A percentile compares a stretch with the other conserved stretches of the same genome.
phyloP scores from a whole-genome alignment of 2,113 vertebrate species.

The Centropus bengalensis region DNA sequence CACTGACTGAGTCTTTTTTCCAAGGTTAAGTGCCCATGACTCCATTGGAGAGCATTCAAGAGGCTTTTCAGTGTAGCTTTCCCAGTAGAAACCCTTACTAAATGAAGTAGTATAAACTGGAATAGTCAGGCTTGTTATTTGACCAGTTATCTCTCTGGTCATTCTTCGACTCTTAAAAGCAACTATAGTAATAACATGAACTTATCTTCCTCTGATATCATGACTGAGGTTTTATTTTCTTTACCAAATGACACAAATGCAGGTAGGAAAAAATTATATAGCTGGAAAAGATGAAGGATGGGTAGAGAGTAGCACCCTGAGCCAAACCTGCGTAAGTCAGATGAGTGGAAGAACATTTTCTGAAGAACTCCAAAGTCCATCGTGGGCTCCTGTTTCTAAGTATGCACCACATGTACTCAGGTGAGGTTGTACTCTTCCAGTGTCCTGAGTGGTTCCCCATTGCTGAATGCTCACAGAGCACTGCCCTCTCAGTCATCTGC shows the following conservation, averaged over 20 bases:
- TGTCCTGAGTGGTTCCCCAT: neutral
- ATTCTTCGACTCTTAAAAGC: neutral
- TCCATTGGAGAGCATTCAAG: neutral
- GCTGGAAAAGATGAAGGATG: neutral
- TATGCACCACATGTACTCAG: neutral
- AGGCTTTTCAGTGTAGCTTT: neutral
- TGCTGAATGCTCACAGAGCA: neutral
- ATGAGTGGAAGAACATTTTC: neutral
- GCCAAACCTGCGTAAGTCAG: neutral
- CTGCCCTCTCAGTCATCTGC: neutral
- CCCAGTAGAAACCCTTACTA: neutral
- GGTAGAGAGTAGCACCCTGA: neutral
- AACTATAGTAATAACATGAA: neutral
- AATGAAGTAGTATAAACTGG: neutral
- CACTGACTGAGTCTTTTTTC: neutral
- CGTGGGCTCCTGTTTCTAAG: neutral
- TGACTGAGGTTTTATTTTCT: neutral
- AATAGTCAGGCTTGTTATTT: neutral
- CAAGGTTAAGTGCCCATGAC: neutral
- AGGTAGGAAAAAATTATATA: neutral
- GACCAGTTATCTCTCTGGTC: neutral
- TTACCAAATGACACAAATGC: neutral
- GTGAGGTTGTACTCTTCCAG: neutral
- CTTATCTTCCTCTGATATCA: neutral
- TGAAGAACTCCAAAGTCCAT: neutral